Base-by-base conservation (phyloP, 2,888 invertebrate genomes). In the Scaptomyza tumidula region DNA sequence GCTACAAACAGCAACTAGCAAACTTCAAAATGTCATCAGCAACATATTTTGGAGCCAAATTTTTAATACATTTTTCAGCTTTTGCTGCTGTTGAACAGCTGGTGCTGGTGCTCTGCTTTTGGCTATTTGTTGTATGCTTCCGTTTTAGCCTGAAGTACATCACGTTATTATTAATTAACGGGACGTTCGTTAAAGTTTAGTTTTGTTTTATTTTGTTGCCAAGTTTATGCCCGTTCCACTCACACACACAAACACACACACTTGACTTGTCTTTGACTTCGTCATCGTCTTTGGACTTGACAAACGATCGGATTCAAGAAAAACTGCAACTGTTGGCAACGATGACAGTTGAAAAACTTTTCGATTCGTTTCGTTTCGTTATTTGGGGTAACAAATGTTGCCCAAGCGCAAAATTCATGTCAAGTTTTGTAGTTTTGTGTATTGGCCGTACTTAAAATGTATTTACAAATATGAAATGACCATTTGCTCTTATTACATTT, bases 401-500 rank as follows among this genome's bases (percentile, higher is more conserved):
- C 76, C 56, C 59, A 75, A 75, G 71, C 75, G 39, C 54, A 52
- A 70, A 33, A 72, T 70, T 70, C 58, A 75, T 75, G 72, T 72
- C 72, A 72, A 72, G 72, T 69, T 69, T 59, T 59, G 31, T 56
- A 52, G 52, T 45, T 61, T 48, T 52, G 54, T 71, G 54, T 61
- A 70, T 82, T 68, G 63, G 63, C 44, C 64, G 62, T 67, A 68
- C 67, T 82, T 65, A 66, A 48, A 33, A 39, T 33, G 16, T 49
- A 49, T 66, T 68, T 35, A 64, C 56, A 60, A 53, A 19, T 33
- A 49, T 55, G 39, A 60, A 64, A 75, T 69, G 53, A 41, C 24
- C 59, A 81, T 78, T 57, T 85, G 86, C 88, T 87, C 88, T 82
- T 78, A 83, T 88, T 83, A 82, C 88, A 73, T 75, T 78, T 72